A percentile compares a stretch with the other conserved stretches of the same genome.
These are phyloP conservation scores for Metacarcinus magister DNA, from an alignment of 2,888 invertebrate genomes.

Conservation along the genomic window DNA sequence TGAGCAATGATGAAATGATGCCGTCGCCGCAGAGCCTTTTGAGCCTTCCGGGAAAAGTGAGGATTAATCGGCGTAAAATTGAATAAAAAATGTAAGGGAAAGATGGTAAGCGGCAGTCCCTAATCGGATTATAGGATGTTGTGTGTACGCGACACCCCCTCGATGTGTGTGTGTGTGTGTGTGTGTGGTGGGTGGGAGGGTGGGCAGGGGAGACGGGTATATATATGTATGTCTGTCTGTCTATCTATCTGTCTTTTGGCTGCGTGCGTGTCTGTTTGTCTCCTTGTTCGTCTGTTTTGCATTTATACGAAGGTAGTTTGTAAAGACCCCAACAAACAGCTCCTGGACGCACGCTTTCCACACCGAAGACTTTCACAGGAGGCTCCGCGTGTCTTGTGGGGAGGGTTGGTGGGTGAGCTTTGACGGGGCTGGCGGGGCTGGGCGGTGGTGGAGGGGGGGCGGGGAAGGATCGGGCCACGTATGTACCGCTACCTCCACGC, in stretches of 20 bases:
- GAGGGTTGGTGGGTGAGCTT: background rate
- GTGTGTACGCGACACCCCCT: conserved; percentile 32
- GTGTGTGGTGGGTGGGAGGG: background rate
- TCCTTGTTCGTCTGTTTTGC: background rate
- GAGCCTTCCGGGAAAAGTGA: background rate
- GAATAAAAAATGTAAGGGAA: conserved; percentile 20
- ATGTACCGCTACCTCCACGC: background rate
- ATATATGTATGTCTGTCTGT: background rate
- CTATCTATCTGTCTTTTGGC: background rate
- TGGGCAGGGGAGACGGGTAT: background rate
- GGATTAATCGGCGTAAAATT: background rate
- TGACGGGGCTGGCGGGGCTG: background rate
- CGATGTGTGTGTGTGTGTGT: conserved; percentile 28
- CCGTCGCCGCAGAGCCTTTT: background rate
- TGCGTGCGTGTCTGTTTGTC: background rate
- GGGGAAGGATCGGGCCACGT: background rate
- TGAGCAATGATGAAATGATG: background rate
- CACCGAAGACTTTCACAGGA: background rate
- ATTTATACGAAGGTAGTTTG: conserved; percentile 11
- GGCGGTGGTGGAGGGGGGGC: background rate
- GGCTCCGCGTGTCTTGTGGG: background rate
- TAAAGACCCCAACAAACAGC: background rate
- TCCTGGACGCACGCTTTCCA: background rate
- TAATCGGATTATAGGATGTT: conserved; percentile 58
- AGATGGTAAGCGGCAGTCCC: conserved; percentile 26